phyloP scores from a whole-genome alignment of 92 coral and sea anemone species.

The Scolanthus callimorphus region DNA sequence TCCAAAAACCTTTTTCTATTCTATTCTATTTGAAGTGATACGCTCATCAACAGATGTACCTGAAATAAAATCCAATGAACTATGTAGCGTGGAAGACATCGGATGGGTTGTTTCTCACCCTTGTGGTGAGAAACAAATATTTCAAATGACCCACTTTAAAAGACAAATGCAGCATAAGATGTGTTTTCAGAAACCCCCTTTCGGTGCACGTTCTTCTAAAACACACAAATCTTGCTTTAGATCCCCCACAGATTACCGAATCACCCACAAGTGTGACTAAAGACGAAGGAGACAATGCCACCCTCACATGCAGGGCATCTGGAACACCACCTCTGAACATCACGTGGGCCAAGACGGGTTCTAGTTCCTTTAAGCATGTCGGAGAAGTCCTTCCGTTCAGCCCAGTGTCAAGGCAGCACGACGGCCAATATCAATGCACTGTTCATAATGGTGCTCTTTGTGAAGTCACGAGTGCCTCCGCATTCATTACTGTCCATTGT shows the following conservation, averaged over 20 bases:
- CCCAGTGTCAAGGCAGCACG: background rate
- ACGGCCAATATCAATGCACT: background rate
- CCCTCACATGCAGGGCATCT: constrained; percentile 3
- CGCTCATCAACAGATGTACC: no score
- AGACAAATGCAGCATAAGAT: no score
- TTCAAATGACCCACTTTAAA: no score
- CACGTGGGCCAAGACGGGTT: constrained; percentile 7
- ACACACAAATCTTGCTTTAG: no score
- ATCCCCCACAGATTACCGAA: background rate
- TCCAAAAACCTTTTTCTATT: no score
- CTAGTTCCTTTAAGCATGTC: background rate
- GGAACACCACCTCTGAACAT: constrained; percentile 12
- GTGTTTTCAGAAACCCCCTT: no score
- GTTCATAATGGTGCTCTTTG: background rate
- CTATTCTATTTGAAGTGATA: no score
- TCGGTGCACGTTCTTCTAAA: no score
- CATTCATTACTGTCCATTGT: background rate
- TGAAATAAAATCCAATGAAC: no score
- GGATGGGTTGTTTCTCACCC: no score
- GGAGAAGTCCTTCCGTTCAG: background rate
- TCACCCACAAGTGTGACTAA: background rate
- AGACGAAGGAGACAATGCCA: constrained; percentile 1
- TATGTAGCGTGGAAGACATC: no score
- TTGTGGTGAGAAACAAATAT: no score
- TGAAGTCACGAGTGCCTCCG: background rate